These are phyloP conservation scores for Rhombomys opimus DNA, from an alignment of 2,113 vertebrate genomes.

Conservation along the genomic window DNA sequence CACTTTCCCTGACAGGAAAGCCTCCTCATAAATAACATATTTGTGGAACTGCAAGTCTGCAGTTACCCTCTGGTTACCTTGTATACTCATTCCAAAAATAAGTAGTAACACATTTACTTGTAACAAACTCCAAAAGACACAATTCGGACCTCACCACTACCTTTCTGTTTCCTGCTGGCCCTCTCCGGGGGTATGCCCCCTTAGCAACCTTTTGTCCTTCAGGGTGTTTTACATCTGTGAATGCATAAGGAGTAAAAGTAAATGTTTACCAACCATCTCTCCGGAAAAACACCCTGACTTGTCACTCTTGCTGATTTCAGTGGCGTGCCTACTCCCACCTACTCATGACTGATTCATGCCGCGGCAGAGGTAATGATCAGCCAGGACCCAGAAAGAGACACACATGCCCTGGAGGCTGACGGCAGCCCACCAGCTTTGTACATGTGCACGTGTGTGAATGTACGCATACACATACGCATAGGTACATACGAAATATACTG, in stretches of 20 bases:
- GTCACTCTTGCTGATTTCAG: neutral
- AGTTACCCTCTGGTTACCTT: neutral
- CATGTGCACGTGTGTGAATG: neutral
- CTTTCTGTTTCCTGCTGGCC: neutral
- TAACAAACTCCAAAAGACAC: conserved; percentile 5
- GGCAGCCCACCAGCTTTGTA: neutral
- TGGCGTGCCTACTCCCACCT: neutral
- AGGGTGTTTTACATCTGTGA: conserved; percentile 35
- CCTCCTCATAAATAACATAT: neutral
- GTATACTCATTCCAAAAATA: neutral
- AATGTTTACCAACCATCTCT: conserved; percentile 15
- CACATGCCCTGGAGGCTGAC: neutral
- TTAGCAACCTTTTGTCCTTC: neutral
- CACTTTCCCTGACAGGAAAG: neutral
- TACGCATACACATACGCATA: neutral
- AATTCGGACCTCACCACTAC: neutral
- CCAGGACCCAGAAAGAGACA: neutral
- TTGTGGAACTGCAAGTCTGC: neutral
- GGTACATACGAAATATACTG: neutral
- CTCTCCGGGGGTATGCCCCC: neutral
- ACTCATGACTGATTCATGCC: neutral
- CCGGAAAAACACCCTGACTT: neutral
- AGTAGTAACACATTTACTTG: conserved; percentile 21
- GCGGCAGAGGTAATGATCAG: neutral
- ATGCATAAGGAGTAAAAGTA: neutral